Evolutionary conservation across 2,797 vertebrate species (phyloP), one percentile per base, ranked within the genome.

Genomic region (Myioborus melanocephalus): DNA sequence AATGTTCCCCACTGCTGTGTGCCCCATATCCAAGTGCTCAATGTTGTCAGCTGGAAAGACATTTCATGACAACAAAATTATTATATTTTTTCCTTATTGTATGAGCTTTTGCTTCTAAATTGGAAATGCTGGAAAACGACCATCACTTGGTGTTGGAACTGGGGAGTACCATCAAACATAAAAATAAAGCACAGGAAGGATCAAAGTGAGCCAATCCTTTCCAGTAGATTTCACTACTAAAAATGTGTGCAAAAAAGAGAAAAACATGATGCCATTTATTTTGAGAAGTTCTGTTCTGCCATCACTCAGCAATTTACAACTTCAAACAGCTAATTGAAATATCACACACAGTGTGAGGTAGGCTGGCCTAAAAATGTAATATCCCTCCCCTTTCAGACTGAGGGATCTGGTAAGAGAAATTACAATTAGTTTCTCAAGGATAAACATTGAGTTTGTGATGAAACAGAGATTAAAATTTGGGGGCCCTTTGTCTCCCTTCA

Each of bases 191-290:
- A 69, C n/a, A 52, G 39, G 66, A 86, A 80, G 55, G 87, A 91
- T 93, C 87, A 83, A 92, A 97, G 72, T 81, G 65, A 94, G 47
- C 26, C 69, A 89, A 35, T 14, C 4, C 12, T 89, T 94, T 78
- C 79, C 69, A 53, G 59, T 26, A 77, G 47, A 87, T 85, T 86
- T 76, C 20, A 83, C 64, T 63, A 71, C 14, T 72, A 63, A 87
- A 87, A 82, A 56, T 32, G 14, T 41, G 23, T 65, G 43, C 27
- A 50, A 75, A 71, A 86, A 91, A 80, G 39, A 24, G 8, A 56
- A 34, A 46, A 50, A 10, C 9, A 50, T 52, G 23, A 64, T 82
- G 71, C 30, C 32, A 73, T 81, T 89, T 68, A 75, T 91, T 92
- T 89, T 92, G 56, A 64, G 59, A 80, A 89, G 46, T 87, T 95